Percentiles rank a stretch among this genome's conserved stretches.
Conservation (phyloP, 2,113 vertebrate species). For the Heterochromis multidens region DNA sequence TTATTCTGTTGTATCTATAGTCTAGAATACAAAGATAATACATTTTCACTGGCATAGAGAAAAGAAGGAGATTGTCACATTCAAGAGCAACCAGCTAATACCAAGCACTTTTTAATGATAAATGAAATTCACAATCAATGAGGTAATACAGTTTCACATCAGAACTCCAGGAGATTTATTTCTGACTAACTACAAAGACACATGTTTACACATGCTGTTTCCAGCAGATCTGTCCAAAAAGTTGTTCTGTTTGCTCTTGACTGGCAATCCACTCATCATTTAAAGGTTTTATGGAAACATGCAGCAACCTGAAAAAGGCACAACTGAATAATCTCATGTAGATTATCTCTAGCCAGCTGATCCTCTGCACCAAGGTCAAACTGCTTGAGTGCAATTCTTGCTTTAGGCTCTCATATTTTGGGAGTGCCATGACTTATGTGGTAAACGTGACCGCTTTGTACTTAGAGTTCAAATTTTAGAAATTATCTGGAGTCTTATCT, state of each 20-base stretch:
- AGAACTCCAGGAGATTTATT: neutral
- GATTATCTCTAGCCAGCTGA: neutral
- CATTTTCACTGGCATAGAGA: neutral
- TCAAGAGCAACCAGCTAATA: neutral
- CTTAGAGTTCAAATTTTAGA: neutral
- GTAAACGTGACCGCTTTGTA: neutral
- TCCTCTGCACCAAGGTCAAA: neutral
- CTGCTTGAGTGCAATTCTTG: neutral
- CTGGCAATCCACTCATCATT: neutral
- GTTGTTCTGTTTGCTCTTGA: neutral
- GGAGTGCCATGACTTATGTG: neutral
- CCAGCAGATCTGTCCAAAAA: neutral
- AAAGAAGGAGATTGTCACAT: fast-evolving
- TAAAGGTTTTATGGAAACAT: neutral
- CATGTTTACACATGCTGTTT: fast-evolving
- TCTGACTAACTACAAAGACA: neutral
- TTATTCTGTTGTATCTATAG: neutral
- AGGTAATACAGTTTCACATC: neutral
- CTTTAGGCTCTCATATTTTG: neutral
- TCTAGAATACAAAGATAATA: neutral
- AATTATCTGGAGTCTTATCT: neutral
- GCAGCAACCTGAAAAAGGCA: neutral
- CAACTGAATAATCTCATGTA: neutral
- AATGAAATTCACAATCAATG: too few species aligned
- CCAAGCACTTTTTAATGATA: too few species aligned